Percentiles rank a stretch among this genome's conserved stretches.
These are phyloP conservation scores for Arothron firmamentum DNA, from an alignment of 2,113 vertebrate species.

Conservation along the genomic window DNA sequence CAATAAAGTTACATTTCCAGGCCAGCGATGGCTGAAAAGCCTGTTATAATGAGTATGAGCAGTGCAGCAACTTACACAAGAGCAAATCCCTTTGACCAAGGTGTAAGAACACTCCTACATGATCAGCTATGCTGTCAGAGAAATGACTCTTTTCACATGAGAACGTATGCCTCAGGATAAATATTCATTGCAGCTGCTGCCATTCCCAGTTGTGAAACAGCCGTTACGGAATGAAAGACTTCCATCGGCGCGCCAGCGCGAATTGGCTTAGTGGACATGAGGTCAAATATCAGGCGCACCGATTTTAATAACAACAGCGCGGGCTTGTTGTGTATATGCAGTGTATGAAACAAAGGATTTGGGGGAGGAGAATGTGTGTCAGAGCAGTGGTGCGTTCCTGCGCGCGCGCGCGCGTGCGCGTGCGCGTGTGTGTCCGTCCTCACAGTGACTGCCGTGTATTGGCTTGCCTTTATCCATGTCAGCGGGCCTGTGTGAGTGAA, in stretches of 20 bases:
- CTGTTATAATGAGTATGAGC: constrained; percentile 15
- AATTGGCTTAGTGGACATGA: constrained; percentile 34
- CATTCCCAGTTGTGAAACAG: constrained; percentile 1
- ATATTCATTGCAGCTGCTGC: constrained; percentile 28
- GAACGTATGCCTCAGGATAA: not conserved
- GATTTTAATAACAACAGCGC: constrained; percentile 25
- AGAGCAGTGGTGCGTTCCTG: constrained; percentile 18
- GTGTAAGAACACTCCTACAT: constrained; percentile 10
- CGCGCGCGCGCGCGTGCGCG: constrained; percentile 38
- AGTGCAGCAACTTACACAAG: constrained; percentile 22
- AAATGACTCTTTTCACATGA: constrained; percentile 33
- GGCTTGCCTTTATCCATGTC: constrained; percentile 53
- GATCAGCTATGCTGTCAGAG: constrained; percentile 13
- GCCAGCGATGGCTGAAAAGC: constrained; percentile 19
- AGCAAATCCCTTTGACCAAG: constrained; percentile 20
- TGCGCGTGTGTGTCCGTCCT: constrained; percentile 32
- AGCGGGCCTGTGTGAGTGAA: constrained; percentile 57
- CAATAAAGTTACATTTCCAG: constrained; percentile 21
- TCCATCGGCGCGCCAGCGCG: constrained; percentile 3
- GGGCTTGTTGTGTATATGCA: constrained; percentile 23
- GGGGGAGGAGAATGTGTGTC: constrained; percentile 57
- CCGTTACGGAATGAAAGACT: constrained; percentile 17
- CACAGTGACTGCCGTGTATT: constrained; percentile 34
- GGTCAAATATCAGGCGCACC: constrained; percentile 41
- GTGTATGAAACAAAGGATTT: constrained; percentile 52